These are phyloP conservation scores for Acropora tenuis DNA, from an alignment of 64 coral and sea anemone genomes.

Conservation along the genomic window DNA sequence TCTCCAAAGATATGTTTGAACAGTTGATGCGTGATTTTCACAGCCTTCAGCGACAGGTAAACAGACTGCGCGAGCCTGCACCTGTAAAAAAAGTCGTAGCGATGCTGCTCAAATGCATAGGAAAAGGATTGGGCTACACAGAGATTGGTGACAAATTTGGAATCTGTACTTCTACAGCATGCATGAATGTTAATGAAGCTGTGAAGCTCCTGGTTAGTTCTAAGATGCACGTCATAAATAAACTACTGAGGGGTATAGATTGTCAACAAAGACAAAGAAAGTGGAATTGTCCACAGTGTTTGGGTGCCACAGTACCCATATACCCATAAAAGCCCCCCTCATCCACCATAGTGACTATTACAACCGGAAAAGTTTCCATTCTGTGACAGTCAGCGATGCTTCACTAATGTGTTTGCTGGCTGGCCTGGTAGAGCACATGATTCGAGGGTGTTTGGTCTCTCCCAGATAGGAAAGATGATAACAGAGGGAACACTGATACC, in stretches of 20 bases:
- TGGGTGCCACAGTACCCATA: constrained; percentile 1
- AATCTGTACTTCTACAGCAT: background rate
- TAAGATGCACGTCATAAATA: background rate
- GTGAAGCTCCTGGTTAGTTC: background rate
- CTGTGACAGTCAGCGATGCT: constrained; percentile 17
- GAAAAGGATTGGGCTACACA: constrained; percentile 36
- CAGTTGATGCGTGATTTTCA: constrained; percentile 37
- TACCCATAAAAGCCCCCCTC: constrained; percentile 5
- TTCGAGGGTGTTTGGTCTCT: background rate
- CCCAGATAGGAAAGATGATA: background rate
- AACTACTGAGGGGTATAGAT: background rate
- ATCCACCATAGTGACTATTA: background rate
- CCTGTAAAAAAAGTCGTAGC: constrained; percentile 35
- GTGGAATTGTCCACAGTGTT: background rate
- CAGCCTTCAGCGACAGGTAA: constrained; percentile 10
- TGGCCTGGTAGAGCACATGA: constrained; percentile 46
- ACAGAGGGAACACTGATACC: constrained; percentile 18
- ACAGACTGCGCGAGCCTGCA: constrained; percentile 46
- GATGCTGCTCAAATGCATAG: constrained; percentile 52
- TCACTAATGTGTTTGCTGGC: constrained; percentile 65
- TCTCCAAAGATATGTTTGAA: constrained; percentile 46
- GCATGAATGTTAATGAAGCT: background rate
- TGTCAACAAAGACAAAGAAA: background rate
- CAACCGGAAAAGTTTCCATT: constrained; percentile 3
- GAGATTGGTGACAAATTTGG: constrained; percentile 8